These are phyloP conservation scores for Mythimna ferrago DNA, from an alignment of 2,888 invertebrate species.

Conservation along the genomic window DNA sequence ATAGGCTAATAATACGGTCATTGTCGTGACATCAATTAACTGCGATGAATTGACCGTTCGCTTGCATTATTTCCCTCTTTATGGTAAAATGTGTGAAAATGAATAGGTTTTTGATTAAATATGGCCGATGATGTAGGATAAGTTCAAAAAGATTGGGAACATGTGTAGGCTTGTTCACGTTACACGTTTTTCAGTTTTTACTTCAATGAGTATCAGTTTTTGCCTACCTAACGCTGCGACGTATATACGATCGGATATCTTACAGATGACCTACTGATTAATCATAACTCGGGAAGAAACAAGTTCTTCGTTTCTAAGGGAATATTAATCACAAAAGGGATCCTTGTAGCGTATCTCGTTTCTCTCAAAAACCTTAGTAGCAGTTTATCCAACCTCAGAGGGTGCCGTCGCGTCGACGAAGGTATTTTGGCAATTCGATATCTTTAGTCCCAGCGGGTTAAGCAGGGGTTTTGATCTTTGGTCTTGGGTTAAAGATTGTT, in stretches of 20 bases:
- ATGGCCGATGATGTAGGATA: constrained; percentile 64
- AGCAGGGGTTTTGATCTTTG: constrained; percentile 74
- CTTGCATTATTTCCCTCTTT: constrained; percentile 64
- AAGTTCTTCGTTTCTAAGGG: constrained; percentile 50
- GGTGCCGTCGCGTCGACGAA: constrained; percentile 64
- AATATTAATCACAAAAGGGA: constrained; percentile 69
- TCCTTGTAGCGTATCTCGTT: constrained; percentile 64
- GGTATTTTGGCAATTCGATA: constrained; percentile 77
- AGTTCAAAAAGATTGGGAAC: constrained; percentile 21
- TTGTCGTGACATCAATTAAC: constrained; percentile 79
- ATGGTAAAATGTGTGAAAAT: constrained; percentile 72
- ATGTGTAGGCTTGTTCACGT: background rate
- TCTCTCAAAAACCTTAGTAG: constrained; percentile 68
- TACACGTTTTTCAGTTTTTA: background rate
- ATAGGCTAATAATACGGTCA: constrained; percentile 72
- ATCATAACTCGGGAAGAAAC: constrained; percentile 50
- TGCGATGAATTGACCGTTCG: constrained; percentile 73
- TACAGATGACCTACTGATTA: constrained; percentile 45
- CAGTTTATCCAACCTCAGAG: constrained; percentile 70
- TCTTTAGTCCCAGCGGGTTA: constrained; percentile 73
- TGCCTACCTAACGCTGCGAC: background rate
- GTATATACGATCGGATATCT: constrained; percentile 7
- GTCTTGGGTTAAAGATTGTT: constrained; percentile 76
- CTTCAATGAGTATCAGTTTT: background rate
- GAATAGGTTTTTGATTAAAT: constrained; percentile 67